phyloP scores from a whole-genome alignment of 2,113 vertebrate species.

The Grammomys dolichurus region DNA sequence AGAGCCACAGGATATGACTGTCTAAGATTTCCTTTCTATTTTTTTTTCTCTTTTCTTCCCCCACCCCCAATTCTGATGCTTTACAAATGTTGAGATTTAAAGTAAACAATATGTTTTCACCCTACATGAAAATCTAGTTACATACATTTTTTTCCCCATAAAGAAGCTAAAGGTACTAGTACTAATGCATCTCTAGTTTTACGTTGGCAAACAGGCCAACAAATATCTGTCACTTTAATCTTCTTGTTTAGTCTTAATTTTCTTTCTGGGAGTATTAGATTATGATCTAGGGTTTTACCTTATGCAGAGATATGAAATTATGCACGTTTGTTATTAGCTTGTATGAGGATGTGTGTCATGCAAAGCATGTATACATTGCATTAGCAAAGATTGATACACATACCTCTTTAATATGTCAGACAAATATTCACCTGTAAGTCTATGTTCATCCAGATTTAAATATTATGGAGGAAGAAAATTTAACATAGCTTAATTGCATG shows the following conservation, averaged over 20 bases:
- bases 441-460: conserved; percentile 29
- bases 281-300: background rate
- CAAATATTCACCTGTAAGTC: background rate
- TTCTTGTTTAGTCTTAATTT: background rate
- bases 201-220: background rate
- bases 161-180: background rate
- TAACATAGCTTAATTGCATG: conserved; percentile 1
- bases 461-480: conserved; percentile 35
- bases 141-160: background rate
- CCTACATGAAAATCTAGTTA: background rate
- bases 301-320: background rate
- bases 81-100: conserved; percentile 57
- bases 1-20: background rate
- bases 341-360: background rate
- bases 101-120: background rate
- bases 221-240: background rate
- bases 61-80: background rate
- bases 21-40: background rate
- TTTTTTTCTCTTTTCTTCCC: background rate
- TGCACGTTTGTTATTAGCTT: background rate
- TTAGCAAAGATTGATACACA: background rate
- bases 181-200: conserved; percentile 29
- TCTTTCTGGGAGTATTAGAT: background rate
- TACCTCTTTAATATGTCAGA: background rate
- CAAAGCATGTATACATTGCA: background rate